These are phyloP conservation scores for Oreortyx pictus DNA, from an alignment of 2,797 vertebrate species.

Conservation along the genomic window DNA sequence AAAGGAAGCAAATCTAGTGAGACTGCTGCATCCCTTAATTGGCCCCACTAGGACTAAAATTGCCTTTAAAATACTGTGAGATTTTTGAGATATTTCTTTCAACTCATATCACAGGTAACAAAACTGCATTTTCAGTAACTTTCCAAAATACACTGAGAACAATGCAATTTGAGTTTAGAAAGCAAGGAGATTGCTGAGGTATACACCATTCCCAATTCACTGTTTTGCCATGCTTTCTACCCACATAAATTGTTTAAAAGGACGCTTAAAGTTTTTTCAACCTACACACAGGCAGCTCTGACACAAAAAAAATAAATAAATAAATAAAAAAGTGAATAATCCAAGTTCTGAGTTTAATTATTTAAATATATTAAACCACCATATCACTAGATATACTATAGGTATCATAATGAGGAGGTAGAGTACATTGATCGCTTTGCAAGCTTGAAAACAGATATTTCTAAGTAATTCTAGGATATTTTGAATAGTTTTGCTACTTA, in stretches of 20 bases:
- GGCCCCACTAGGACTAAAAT: slow-evolving; percentile 31
- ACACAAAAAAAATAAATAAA: accelerated
- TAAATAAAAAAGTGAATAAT: background rate
- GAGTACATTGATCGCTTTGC: background rate
- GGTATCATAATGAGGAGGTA: background rate
- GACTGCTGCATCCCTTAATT: slow-evolving; percentile 23
- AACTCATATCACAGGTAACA: background rate
- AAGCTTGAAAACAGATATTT: background rate
- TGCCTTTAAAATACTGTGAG: background rate
- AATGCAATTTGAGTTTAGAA: background rate
- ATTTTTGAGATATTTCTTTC: background rate
- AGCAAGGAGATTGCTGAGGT: background rate
- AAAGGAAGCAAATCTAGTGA: slow-evolving; percentile 55
- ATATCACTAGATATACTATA: background rate
- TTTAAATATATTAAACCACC: background rate
- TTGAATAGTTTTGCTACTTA: background rate
- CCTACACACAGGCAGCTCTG: background rate
- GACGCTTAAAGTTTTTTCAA: background rate
- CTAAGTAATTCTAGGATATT: background rate
- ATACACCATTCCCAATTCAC: background rate
- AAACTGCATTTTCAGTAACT: background rate
- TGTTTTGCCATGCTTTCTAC: background rate
- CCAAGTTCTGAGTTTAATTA: background rate
- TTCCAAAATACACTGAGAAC: background rate
- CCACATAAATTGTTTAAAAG: background rate